phyloP scores from a whole-genome alignment of 2,888 invertebrate genomes.

The Danaus chrysippus region DNA sequence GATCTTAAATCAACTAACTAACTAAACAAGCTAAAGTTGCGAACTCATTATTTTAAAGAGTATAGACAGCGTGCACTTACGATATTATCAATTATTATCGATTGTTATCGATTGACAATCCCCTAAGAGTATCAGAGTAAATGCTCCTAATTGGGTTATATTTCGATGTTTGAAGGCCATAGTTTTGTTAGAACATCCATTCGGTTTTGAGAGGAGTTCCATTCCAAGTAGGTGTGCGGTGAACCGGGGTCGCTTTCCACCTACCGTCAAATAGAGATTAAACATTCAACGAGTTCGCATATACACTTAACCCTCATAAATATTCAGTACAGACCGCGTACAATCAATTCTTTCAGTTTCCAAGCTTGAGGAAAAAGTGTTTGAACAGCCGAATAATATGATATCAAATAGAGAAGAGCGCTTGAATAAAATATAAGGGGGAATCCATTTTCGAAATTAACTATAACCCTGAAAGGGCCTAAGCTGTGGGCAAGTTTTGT shows the following conservation, averaged over 20 bases:
- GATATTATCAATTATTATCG: background rate
- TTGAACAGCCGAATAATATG: constrained; percentile 66
- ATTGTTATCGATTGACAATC: background rate
- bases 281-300: constrained; percentile 76
- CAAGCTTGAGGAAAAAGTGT: constrained; percentile 62
- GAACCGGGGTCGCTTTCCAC: constrained; percentile 40
- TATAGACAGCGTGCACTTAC: too few relatives aligned
- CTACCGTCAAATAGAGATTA: constrained; percentile 66
- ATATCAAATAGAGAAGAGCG: constrained; percentile 60
- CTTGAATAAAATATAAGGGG: constrained; percentile 63
- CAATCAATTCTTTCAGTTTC: constrained; percentile 73
- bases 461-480: constrained; percentile 19
- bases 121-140: background rate
- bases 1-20: too few relatives aligned
- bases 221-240: constrained; percentile 28
- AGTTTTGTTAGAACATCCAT: constrained; percentile 18
- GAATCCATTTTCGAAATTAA: constrained; percentile 28
- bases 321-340: constrained; percentile 70
- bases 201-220: constrained; percentile 33
- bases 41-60: too few relatives aligned
- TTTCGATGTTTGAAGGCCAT: constrained; percentile 12
- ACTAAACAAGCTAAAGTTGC: too few relatives aligned
- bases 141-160: constrained; percentile 17
- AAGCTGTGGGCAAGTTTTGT: background rate
- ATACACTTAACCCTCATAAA: constrained; percentile 78